Base-by-base conservation (phyloP, 1,140 invertebrate genomes). In the Hyposmocoma kahamanoa region DNA sequence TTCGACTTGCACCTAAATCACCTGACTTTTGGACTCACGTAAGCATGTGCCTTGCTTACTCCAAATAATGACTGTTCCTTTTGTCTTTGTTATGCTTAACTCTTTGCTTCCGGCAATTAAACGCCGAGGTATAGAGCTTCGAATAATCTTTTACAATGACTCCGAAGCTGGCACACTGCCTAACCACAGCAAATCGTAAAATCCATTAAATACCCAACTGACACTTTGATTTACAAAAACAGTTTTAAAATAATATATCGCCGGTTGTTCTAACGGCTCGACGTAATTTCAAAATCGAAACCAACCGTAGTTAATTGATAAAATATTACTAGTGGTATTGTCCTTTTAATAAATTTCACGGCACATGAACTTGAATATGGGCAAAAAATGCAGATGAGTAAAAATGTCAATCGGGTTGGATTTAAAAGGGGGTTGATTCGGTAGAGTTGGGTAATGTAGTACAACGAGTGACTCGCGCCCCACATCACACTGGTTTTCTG, bases 261-360 rank as follows among this genome's bases (percentile, higher is more conserved):
- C 50, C 62, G 72, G 51, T 67, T 61, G 56, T 59, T 68, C 61
- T 69, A 80, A 79, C 71, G 66, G 56, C 59, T 45, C 69, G 53
- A 46, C 43, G 49, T 71, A 76, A 81, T 67, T 62, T 58, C 47
- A 54, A 71, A 78, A 74, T 74, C 58, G 67, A 79, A 80, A 71
- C 69, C 67, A 52, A 78, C 67, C 79, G 66, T 79, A 59, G 53
- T 67, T 74, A 81, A 82, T 77, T 79, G 69, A 79, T 85, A 77
- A 85, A 82, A 75, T 83, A 85, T 81, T 72, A 72, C 65, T 59
- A 65, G 72, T 67, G 55, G 62, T 64, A 72, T 62, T 63, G 66
- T 65, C 62, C 64, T 78, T n/a, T 73, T 75, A 74, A 75, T 80
- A 80, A 72, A 79, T 80, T 82, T 82, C 70, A 84, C 62, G 78